Evolutionary conservation across 2,888 invertebrate species (phyloP).

Genomic region (Andrena hattorfiana): DNA sequence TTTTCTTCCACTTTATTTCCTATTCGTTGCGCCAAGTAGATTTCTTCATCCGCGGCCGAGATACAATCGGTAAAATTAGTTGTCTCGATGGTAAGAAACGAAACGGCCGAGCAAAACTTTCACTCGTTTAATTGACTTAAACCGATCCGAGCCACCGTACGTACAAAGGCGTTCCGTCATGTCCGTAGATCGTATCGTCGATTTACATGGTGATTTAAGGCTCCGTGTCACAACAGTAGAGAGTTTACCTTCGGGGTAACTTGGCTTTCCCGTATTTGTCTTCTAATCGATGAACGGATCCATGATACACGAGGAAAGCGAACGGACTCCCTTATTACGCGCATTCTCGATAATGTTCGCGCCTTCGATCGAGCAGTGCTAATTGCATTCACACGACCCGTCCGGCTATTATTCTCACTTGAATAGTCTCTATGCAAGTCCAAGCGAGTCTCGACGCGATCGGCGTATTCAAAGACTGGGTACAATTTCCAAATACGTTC

Average conservation of each 20-base stretch:
- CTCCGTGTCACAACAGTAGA: not conserved
- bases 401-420: not conserved
- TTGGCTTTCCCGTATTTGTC: conserved; percentile 17
- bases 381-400: conserved; percentile 8
- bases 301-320: not conserved
- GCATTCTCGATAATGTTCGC: conserved; percentile 23
- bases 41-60: conserved; percentile 19
- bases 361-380: not conserved
- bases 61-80: conserved; percentile 52
- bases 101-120: conserved; percentile 43
- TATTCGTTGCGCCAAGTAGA: not conserved
- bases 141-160: conserved; percentile 24
- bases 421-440: too few relatives aligned
- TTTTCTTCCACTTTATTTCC: too few relatives aligned
- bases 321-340: not conserved
- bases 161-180: conserved; percentile 24
- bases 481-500: not conserved
- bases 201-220: conserved; percentile 50
- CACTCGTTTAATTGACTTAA: conserved; percentile 57
- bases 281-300: conserved; percentile 14
- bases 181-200: conserved; percentile 51
- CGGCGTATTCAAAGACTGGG: not conserved
- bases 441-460: too few relatives aligned
- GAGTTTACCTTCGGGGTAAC: conserved; percentile 19
- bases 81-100: conserved; percentile 5